Conservation (phyloP, 2,888 invertebrate species). For the Melolontha melolontha region DNA sequence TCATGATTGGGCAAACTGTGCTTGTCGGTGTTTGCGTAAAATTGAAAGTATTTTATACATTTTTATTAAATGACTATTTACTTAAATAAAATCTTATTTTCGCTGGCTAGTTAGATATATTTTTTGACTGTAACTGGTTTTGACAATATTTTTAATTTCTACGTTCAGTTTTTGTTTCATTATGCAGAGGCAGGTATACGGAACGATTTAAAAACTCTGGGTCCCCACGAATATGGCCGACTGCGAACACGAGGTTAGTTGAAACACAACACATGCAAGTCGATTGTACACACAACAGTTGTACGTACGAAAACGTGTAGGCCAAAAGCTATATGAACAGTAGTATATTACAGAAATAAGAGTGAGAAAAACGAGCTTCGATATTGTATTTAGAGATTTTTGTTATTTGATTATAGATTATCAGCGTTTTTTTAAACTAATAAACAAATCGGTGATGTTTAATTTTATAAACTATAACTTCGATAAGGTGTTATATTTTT, state of each 20-base stretch:
- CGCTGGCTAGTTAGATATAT: too few relatives aligned
- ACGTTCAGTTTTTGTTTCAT: constrained; percentile 1
- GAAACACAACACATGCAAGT: constrained; percentile 30
- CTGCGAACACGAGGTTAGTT: constrained; percentile 23
- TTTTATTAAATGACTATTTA: too few relatives aligned
- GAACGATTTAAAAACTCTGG: not conserved
- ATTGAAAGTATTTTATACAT: too few relatives aligned
- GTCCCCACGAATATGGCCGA: constrained; percentile 25
- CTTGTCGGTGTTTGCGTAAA: too few relatives aligned
- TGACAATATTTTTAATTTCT: constrained; percentile 1
- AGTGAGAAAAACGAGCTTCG: too few relatives aligned
- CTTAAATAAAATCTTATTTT: too few relatives aligned
- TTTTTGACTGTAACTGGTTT: not conserved
- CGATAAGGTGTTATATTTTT: constrained; percentile 6
- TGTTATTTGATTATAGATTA: too few relatives aligned
- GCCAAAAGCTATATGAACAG: constrained; percentile 4
- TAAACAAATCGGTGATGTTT: not conserved
- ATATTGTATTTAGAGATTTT: too few relatives aligned
- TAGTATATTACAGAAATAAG: too few relatives aligned
- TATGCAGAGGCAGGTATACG: constrained; percentile 21
- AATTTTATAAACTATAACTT: not conserved
- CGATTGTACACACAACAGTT: constrained; percentile 17
- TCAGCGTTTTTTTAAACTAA: not conserved
- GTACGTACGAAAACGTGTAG: constrained; percentile 13
- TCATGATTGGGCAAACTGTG: too few relatives aligned